Percentiles rank a stretch among this genome's conserved stretches.
Evolutionary conservation across 2,113 vertebrate genomes (phyloP).

Genomic region (Cyprinodon tularosa): DNA sequence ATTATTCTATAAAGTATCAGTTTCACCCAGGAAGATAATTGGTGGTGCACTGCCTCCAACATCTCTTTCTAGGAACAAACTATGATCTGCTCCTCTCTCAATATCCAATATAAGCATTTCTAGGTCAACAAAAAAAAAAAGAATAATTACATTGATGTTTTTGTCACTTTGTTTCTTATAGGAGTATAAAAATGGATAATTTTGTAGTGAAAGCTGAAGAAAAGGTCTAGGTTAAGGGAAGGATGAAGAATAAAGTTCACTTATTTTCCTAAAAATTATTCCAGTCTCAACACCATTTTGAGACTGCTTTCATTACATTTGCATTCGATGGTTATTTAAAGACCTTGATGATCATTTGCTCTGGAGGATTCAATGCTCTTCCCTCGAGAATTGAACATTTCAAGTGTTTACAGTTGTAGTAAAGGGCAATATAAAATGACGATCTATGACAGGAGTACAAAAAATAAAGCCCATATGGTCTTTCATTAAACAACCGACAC

Average conservation of each 20-base stretch:
- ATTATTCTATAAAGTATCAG: not conserved
- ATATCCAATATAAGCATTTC: not conserved
- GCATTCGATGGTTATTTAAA: not conserved
- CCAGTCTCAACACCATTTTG: not conserved
- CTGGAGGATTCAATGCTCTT: not conserved
- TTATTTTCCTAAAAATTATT: not conserved
- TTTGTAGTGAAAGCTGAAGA: not conserved
- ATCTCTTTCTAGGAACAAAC: not conserved
- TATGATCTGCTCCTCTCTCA: not conserved
- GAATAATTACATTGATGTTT: not conserved
- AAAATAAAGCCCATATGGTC: too few relatives aligned
- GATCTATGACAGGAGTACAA: too few relatives aligned
- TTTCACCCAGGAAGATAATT: not conserved
- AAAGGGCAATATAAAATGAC: too few relatives aligned
- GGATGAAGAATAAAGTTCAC: not conserved
- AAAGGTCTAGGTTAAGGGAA: not conserved
- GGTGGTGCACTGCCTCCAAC: too few relatives aligned
- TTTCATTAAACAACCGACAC: too few relatives aligned
- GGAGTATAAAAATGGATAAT: not conserved
- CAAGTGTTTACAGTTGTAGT: not conserved
- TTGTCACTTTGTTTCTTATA: not conserved
- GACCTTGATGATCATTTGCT: too few relatives aligned
- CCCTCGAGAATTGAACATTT: not conserved
- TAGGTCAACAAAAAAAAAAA: not conserved
- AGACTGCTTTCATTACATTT: not conserved